Conservation (phyloP, 92 coral and sea anemone genomes). For the Paramuricea clavata region DNA sequence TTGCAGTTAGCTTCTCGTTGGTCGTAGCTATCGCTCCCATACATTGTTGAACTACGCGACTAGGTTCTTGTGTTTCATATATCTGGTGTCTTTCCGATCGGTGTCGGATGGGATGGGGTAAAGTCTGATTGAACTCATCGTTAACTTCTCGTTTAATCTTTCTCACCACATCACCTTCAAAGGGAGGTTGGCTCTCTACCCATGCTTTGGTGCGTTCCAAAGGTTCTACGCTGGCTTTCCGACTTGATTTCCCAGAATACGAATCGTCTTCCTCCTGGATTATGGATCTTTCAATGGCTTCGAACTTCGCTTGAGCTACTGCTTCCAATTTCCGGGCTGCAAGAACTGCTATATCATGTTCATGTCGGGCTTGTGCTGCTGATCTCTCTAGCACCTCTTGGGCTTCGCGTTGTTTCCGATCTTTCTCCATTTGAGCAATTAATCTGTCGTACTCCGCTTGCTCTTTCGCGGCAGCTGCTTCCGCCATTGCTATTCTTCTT, state of each 20-base stretch:
- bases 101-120: neutral
- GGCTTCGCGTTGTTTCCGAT: neutral
- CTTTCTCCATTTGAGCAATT: neutral
- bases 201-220: neutral
- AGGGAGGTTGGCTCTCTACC: neutral
- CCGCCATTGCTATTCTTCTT: neutral
- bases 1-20: conserved; percentile 35
- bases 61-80: neutral
- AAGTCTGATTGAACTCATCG: neutral
- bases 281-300: neutral
- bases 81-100: neutral
- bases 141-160: neutral
- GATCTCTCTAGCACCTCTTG: conserved; percentile 6
- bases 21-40: conserved; percentile 43
- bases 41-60: neutral
- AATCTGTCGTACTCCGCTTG: conserved; percentile 12
- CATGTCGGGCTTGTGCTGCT: conserved; percentile 25
- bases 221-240: neutral
- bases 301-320: conserved; percentile 5
- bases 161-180: neutral
- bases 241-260: neutral
- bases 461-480: conserved; percentile 20
- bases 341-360: neutral
- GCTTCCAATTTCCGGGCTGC: neutral
- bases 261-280: neutral